These are phyloP conservation scores for Halisarca cf. caerulea DNA, from an alignment of 37 sponge, comb jelly and placozoan species.

Conservation along the genomic window DNA sequence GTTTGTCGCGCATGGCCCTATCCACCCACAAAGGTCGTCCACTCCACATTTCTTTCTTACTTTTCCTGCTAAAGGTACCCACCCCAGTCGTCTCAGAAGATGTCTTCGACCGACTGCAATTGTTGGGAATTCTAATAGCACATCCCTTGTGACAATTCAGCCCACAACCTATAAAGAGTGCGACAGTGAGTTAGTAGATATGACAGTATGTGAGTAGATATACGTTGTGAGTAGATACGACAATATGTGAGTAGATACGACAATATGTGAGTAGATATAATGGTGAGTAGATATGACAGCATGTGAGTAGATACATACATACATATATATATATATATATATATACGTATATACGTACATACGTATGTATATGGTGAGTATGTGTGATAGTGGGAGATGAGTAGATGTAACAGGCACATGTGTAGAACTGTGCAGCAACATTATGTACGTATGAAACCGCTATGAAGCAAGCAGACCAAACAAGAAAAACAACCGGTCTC, in stretches of 20 bases:
- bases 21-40: constrained; percentile 84
- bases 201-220: too few relatives aligned
- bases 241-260: too few relatives aligned
- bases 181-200: background rate
- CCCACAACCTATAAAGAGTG: constrained; percentile 73
- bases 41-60: constrained; percentile 59
- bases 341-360: too few relatives aligned
- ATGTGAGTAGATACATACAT: too few relatives aligned
- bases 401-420: background rate
- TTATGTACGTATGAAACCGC: background rate
- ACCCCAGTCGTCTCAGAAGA: constrained; percentile 14
- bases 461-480: background rate
- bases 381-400: background rate
- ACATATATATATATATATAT: too few relatives aligned
- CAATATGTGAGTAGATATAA: too few relatives aligned
- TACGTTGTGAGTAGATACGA: too few relatives aligned
- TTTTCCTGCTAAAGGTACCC: background rate
- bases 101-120: constrained; percentile 68
- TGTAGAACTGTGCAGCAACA: background rate
- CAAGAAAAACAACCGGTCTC: too few relatives aligned
- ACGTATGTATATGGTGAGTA: too few relatives aligned
- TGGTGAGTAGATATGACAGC: too few relatives aligned
- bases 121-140: constrained; percentile 85
- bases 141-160: constrained; percentile 89
- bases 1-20: constrained; percentile 56